Conservation (phyloP, 2,797 vertebrate genomes). For the Cetoscarus ocellatus region DNA sequence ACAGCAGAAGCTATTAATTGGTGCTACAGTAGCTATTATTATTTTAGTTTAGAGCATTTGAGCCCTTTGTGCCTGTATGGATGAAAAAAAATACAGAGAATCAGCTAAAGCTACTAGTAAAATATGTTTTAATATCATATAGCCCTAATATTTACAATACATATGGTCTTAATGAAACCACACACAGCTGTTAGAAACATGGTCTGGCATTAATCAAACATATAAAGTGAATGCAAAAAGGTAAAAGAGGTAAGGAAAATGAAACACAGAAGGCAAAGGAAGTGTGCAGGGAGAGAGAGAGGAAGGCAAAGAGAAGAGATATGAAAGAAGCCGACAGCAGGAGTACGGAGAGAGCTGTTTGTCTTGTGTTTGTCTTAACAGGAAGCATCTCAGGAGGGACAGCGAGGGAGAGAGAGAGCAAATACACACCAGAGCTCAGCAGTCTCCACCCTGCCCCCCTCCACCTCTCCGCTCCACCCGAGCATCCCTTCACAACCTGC, state of each 20-base stretch:
- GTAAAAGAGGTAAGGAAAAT: not conserved
- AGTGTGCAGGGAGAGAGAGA: not conserved
- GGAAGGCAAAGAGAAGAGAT: conserved; percentile 9
- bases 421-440: conserved; percentile 60
- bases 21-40: no score
- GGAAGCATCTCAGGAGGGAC: conserved; percentile 64
- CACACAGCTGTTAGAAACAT: no score
- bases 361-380: conserved; percentile 74
- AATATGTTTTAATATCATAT: no score
- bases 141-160: no score
- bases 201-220: no score
- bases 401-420: conserved; percentile 30
- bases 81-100: no score
- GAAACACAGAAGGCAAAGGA: not conserved
- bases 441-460: conserved; percentile 44
- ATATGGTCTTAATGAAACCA: not conserved
- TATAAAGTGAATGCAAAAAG: not conserved
- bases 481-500: conserved; percentile 29
- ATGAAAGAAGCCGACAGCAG: conserved; percentile 36
- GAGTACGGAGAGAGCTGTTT: conserved; percentile 60
- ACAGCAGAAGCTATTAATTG: no score
- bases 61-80: no score
- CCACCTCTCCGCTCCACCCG: conserved; percentile 19
- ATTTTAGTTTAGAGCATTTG: no score
- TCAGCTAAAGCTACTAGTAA: no score